A percentile compares a stretch with the other conserved stretches of the same genome.
Evolutionary conservation across 2,113 vertebrate species (phyloP).

Genomic region (Tinamus guttatus): DNA sequence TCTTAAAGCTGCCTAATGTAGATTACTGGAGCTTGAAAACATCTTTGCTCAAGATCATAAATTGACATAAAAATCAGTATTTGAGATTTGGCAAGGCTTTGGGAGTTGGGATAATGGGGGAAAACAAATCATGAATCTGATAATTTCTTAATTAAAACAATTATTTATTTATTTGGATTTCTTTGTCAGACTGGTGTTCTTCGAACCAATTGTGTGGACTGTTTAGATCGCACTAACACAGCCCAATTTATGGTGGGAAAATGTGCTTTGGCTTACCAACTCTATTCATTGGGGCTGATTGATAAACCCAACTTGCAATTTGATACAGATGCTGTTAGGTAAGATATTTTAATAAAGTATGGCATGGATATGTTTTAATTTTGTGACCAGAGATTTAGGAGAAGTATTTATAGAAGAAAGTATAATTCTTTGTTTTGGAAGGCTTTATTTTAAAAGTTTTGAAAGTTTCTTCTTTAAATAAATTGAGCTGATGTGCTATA

Average conservation of each 20-base stretch:
- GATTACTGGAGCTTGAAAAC: background rate
- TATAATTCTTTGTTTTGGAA: background rate
- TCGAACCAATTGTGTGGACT: constrained; percentile 96
- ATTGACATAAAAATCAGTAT: background rate
- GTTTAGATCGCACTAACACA: constrained; percentile 96
- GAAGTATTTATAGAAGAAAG: background rate
- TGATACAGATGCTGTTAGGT: constrained; percentile 97
- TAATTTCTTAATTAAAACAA: background rate
- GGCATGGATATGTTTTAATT: background rate
- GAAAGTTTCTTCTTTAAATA: background rate
- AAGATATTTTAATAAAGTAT: constrained; percentile 33
- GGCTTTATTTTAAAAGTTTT: background rate
- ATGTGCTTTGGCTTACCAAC: constrained; percentile 96
- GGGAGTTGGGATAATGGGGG: background rate
- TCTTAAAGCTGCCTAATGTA: background rate
- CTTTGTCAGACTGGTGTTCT: constrained; percentile 90
- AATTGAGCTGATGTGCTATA: background rate
- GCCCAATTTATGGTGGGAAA: constrained; percentile 99
- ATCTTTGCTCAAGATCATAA: background rate
- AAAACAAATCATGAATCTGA: background rate
- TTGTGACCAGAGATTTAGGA: background rate
- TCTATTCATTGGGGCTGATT: constrained; percentile 93
- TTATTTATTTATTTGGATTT: constrained; percentile 7
- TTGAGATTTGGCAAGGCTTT: background rate
- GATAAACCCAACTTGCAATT: constrained; percentile 97